Evolutionary conservation across 1,140 invertebrate genomes (phyloP).

Genomic region (Eulimnadia texana): DNA sequence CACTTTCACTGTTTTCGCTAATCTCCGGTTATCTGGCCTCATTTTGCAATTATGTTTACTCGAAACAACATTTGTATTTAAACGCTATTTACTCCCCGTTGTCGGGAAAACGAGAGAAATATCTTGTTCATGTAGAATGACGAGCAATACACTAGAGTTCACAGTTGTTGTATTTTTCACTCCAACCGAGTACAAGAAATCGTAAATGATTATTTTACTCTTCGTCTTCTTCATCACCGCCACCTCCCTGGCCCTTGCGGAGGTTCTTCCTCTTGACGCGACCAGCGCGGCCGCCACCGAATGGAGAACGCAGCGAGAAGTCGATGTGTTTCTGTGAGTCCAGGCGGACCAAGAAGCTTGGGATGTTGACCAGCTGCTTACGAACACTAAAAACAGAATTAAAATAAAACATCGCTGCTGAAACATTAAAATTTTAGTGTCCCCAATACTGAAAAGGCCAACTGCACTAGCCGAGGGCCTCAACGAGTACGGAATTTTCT

Average conservation of each 20-base stretch:
- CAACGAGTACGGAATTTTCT: constrained; percentile 10
- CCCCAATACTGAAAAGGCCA: background rate
- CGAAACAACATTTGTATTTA: too few species aligned
- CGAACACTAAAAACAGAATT: constrained; percentile 61
- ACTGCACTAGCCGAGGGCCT: background rate
- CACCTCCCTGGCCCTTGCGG: constrained; percentile 62
- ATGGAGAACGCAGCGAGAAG: constrained; percentile 96
- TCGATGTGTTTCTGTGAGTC: constrained; percentile 99
- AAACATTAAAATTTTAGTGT: too few species aligned
- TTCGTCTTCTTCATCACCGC: constrained; percentile 70
- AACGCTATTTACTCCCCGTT: too few species aligned
- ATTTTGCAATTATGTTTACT: too few species aligned
- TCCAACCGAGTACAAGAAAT: background rate
- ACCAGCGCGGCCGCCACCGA: constrained; percentile 93
- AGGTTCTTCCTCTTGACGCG: constrained; percentile 99
- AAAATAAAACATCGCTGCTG: too few species aligned
- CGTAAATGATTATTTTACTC: constrained; percentile 36
- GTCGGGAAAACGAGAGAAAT: too few species aligned
- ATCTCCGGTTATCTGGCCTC: too few species aligned
- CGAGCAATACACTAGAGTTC: background rate
- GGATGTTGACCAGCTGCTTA: constrained; percentile 98
- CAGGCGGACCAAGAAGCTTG: constrained; percentile 92
- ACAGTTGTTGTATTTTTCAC: background rate
- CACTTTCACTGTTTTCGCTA: too few species aligned
- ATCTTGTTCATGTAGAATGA: too few species aligned